Evolutionary conservation across 1,140 invertebrate species (phyloP), one percentile per base, ranked within the genome.

Genomic region (Drosophila orosa): DNA sequence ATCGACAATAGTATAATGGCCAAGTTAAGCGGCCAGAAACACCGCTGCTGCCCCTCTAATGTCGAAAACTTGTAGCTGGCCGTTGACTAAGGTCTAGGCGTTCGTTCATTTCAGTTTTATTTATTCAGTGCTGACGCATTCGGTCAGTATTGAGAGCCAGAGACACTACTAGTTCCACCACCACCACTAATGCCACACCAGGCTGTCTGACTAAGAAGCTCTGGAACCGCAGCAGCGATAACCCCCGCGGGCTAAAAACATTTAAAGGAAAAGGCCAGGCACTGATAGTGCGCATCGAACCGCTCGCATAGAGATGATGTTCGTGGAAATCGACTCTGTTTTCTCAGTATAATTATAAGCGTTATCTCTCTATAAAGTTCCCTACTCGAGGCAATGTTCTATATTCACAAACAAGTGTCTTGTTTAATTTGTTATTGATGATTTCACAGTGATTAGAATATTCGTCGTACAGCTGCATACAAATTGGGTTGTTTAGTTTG

Each of bases 1-100:
- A 84, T 80, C 80, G 75, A 76, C 71, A 72, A 62, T 74, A 47
- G 62, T 69, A 65, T 82, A 82, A 82, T 78, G 61, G 68, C 79
- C 67, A 82, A 82, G 74, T 83, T 82, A 78, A 78, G 79, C 80
- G 79, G 78, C 39, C 61, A 13, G 45, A 54, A 80, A 65, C 78
- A 78, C 72, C 50, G 50, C 42, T 13, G 10, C 40, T 33, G 15
- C 37, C 39, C 37, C 33, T 37, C 39, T 40, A 68, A 40, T 44
- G 66, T 54, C 8, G 24, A 31, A 68, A 69, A 35, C 66, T 54
- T 69, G 68, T 72, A 71, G 52, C 45, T 72, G 31, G 13, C 44
- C 17, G 47, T 73, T 73, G 69, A 73, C 69, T 73, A 71, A 71
- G 65, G 67, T 71, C 65, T 69, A 56, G 67, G 50, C 63, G 62